Conservation (phyloP, 2,113 vertebrate genomes). For the Sarotherodon lohbergeri region DNA sequence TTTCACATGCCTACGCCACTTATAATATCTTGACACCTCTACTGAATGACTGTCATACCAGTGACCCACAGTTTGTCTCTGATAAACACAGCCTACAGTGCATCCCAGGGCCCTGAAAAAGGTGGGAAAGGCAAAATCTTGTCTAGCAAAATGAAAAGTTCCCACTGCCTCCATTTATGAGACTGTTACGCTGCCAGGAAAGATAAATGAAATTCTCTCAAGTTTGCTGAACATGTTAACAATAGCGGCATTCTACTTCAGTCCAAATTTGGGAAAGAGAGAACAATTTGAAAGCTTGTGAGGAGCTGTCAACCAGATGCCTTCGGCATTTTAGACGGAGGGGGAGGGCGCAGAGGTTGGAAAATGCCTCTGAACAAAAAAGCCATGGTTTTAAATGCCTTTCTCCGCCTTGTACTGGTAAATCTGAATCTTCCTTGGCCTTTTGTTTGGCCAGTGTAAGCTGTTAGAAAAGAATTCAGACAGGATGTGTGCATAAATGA, state of each 20-base stretch:
- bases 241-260: conserved; percentile 57
- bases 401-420: conserved; percentile 26
- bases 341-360: conserved; percentile 48
- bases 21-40: neutral
- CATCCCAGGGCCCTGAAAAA: neutral
- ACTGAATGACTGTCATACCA: conserved; percentile 63
- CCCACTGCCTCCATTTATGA: neutral
- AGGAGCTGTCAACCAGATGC: conserved; percentile 38
- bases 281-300: conserved; percentile 66
- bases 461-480: conserved; percentile 29
- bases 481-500: neutral
- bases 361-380: conserved; percentile 64
- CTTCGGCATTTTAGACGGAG: conserved; percentile 62
- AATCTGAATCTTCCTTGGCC: conserved; percentile 39
- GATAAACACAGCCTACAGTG: conserved; percentile 46
- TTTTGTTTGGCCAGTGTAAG: conserved; percentile 44
- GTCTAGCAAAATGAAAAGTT: neutral
- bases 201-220: conserved; percentile 25
- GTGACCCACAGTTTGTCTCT: conserved; percentile 42
- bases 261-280: conserved; percentile 40
- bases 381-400: conserved; percentile 49
- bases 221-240: conserved; percentile 11
- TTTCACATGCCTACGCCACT: conserved; percentile 23
- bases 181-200: neutral
- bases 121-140: neutral